phyloP scores from a whole-genome alignment of 2,797 vertebrate genomes.

The Pagetopsis macropterus region DNA sequence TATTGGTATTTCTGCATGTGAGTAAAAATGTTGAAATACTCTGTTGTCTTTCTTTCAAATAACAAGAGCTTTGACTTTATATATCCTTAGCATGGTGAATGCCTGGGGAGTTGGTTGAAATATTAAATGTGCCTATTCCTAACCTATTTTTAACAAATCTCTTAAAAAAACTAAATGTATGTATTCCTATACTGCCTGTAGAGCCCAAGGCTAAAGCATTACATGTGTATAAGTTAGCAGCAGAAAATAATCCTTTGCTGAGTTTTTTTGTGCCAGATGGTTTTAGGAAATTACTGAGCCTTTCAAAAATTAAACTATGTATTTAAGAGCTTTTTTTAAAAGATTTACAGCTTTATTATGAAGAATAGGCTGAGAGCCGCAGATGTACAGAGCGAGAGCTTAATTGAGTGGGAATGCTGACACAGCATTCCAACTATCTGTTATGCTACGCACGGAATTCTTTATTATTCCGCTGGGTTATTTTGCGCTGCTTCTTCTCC shows the following conservation, averaged over 20 bases:
- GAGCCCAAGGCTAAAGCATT: not conserved
- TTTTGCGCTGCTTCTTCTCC: no score
- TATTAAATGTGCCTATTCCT: not conserved
- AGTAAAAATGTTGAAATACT: no score
- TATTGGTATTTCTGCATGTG: no score
- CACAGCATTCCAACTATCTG: no score
- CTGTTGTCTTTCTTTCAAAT: not conserved
- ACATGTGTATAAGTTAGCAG: no score
- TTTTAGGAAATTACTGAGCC: conserved; percentile 1
- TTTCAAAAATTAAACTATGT: conserved; percentile 4
- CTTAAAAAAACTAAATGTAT: not conserved
- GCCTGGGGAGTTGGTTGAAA: not conserved
- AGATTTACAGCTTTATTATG: conserved; percentile 23
- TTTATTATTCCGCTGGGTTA: no score
- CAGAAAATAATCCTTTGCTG: conserved; percentile 26
- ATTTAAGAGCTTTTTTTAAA: conserved; percentile 23
- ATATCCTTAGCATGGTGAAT: not conserved
- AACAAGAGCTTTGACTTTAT: not conserved
- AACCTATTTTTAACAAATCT: not conserved
- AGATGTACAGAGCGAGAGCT: not conserved
- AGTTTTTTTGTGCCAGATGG: not conserved
- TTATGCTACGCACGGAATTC: no score
- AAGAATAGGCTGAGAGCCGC: not conserved
- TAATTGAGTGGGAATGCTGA: not conserved
- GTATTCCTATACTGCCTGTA: not conserved